Conservation (phyloP, 2,797 vertebrate species). For the Liparis tanakae region DNA sequence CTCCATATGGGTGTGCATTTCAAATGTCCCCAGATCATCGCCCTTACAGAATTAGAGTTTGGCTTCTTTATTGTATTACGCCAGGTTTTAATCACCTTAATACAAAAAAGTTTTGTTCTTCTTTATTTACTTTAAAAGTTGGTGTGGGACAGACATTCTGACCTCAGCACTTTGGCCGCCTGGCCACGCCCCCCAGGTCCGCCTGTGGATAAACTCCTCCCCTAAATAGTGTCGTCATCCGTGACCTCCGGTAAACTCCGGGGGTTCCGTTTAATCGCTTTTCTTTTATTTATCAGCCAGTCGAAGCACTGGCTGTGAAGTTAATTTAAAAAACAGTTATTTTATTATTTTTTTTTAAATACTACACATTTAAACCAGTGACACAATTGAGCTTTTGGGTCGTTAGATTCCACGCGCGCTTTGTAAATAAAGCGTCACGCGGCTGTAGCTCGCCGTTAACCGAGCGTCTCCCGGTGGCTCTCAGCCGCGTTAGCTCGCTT, state of each 20-base stretch:
- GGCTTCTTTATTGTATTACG: not conserved
- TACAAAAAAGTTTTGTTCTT: no score
- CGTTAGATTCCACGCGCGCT: rapidly evolving
- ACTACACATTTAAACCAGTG: no score
- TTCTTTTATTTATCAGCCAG: not conserved
- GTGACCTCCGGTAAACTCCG: not conserved
- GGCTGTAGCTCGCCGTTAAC: not conserved
- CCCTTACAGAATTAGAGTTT: not conserved
- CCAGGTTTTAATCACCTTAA: not conserved
- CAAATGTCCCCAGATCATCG: not conserved
- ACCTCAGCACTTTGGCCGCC: not conserved
- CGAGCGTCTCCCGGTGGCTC: not conserved
- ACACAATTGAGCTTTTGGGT: not conserved
- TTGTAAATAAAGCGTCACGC: not conserved
- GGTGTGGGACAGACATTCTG: not conserved
- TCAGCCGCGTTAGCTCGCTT: not conserved
- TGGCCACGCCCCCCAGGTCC: not conserved
- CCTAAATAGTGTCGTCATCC: not conserved
- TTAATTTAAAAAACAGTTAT: not conserved
- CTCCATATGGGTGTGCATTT: no score
- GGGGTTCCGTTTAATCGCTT: not conserved
- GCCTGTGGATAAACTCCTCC: constrained; percentile 10
- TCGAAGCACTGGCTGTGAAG: rapidly evolving
- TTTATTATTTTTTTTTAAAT: no score
- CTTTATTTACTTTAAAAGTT: not conserved